Evolutionary conservation across 2,888 invertebrate species (phyloP).

Genomic region (Octonoba sinensis): DNA sequence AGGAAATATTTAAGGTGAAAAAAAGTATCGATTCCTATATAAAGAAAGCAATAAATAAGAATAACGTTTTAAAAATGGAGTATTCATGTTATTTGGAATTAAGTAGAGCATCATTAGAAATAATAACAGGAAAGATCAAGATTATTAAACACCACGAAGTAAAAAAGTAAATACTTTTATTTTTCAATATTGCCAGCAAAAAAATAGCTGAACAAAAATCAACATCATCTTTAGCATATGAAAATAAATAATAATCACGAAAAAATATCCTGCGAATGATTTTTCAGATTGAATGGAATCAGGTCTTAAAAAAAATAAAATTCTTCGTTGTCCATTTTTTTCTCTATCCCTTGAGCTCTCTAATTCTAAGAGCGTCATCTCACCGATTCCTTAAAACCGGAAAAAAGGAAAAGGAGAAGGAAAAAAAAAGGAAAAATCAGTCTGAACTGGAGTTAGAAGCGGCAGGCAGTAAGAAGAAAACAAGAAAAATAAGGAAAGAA

Average conservation of each 20-base stretch:
- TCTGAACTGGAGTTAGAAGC: conserved; percentile 18
- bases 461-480: too few relatives aligned
- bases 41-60: too few relatives aligned
- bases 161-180: conserved; percentile 31
- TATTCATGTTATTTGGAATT: too few relatives aligned
- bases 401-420: conserved; percentile 19
- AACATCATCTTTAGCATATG: conserved; percentile 28
- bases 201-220: conserved; percentile 25
- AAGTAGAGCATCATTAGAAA: too few relatives aligned
- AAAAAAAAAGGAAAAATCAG: conserved; percentile 16
- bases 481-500: conserved; percentile 32
- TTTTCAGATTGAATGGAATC: conserved; percentile 53
- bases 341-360: conserved; percentile 51
- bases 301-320: conserved; percentile 22
- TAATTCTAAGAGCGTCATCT: conserved; percentile 60
- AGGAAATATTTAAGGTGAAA: too few relatives aligned
- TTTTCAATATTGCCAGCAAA: conserved; percentile 16
- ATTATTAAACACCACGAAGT: neutral
- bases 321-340: conserved; percentile 42
- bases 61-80: too few relatives aligned
- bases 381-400: conserved; percentile 51
- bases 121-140: neutral
- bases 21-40: too few relatives aligned
- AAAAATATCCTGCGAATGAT: conserved; percentile 44
- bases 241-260: conserved; percentile 13